Evolutionary conservation across 2,888 invertebrate species (phyloP), one percentile per base, ranked within the genome.

Genomic region (Perizoma flavofasciatum): DNA sequence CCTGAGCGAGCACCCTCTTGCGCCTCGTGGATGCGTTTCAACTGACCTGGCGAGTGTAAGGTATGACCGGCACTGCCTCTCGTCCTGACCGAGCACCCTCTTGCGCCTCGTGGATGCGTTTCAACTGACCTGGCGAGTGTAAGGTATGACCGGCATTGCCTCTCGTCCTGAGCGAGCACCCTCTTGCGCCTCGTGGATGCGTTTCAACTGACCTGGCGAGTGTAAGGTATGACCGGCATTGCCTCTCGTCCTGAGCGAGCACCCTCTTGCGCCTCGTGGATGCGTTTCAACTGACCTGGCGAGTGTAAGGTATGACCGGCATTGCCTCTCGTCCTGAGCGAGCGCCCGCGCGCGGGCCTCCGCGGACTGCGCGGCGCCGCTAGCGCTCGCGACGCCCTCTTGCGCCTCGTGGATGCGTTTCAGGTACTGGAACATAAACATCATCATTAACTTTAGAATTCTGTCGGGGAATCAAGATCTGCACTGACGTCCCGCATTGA

Each of bases 381-480:
- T 97, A 97, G 6, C 97, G 90, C 85, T 97, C 97, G 86, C 97
- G 97, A 54, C 96, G 96, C 44, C 80, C 68, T 90, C 97, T 85
- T 99, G 99, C 22, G 98, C 96, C 81, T 96, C 96, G 88, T 96
- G 96, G 75, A 96, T 96, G 58, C 96, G 94, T 81, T 97, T 97
- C 68, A 99, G 93, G 75, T 97, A 97, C 89, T 98, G 79, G 9
- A 33, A 48, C 22, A n/a, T 4, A 44, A 3, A 8, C 11, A 44
- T 10, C 6, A 5, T 22, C 7, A 4, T 22, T 44, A n/a, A 10
- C n/a, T n/a, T n/a, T n/a, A n/a, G n/a, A n/a, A n/a, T 39, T 8
- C 39, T 7, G 3, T 22, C 22, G 22, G 22, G 22, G 22, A 22
- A 22, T 2, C 22, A 22, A 22, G 22, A 22, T 22, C 22, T 22